Evolutionary conservation across 2,113 vertebrate species (phyloP), one percentile per base, ranked within the genome.

Genomic region (Bambusicola thoracicus): DNA sequence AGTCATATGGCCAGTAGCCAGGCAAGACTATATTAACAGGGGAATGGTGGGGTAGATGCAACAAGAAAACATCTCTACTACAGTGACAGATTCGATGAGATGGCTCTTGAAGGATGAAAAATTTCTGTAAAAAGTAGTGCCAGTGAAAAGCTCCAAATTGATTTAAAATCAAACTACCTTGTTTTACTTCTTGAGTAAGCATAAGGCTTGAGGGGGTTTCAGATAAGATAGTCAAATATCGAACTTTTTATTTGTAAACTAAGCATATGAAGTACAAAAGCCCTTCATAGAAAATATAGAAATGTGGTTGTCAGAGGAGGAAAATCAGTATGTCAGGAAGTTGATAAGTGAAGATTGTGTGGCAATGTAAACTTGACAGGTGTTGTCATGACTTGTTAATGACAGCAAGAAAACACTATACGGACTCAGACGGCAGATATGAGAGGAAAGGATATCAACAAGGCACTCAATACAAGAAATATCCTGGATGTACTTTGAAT

Each of bases 111-210:
- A 79, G 51, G 40, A 65, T 61, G 56, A 92, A 92, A 87, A 93
- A 72, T 72, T 75, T 41, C 24, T 68, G 30, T 58, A 73, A 94
- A 81, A 92, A 73, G 44, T 66, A 79, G 5, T 25, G 41, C 10
- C 36, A 53, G 17, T 89, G 92, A 87, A 91, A 93, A 95, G 78
- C 36, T 11, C 2, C 0, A 79, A 72, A 85, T 41, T 73, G 85
- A 85, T 91, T 89, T 95, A 73, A 94, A 89, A 85, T 85, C 70
- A 79, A 82, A 12, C 8, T 14, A 36, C 21, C 11, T 62, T 89
- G 70, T 91, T 82, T 91, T 95, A 82, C 19, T 29, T 32, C 58
- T 56, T 69, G 48, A 34, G 30, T 75, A 51, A 91, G 79, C 10
- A 59, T 32, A 85, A 40, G 8, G 13, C n/a, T 69, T 75, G 70